phyloP scores from a whole-genome alignment of 2,888 invertebrate genomes.

The Drosophila melanosoma region DNA sequence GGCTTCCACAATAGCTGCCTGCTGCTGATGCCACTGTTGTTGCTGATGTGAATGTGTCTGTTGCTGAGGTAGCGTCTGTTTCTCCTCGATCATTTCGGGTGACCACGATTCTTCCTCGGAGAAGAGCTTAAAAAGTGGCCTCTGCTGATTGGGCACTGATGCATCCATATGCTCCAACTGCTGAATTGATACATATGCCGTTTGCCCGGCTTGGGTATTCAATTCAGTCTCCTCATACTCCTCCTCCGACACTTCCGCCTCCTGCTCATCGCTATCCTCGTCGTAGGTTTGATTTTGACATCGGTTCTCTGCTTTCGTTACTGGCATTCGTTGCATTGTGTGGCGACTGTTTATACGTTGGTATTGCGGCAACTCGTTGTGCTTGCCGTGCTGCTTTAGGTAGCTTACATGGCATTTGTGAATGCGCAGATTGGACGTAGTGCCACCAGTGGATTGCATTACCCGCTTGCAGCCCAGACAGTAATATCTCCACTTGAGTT shows the following conservation, averaged over 20 bases:
- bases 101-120: conserved; percentile 59
- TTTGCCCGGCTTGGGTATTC: not conserved
- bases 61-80: not conserved
- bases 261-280: conserved; percentile 38
- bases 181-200: not conserved
- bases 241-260: not conserved
- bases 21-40: not conserved
- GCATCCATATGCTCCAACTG: conserved; percentile 26
- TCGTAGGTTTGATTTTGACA: conserved; percentile 4
- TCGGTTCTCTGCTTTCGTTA: not conserved
- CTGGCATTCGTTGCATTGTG: not conserved
- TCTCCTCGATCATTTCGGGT: conserved; percentile 33
- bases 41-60: not conserved
- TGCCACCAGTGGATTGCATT: conserved; percentile 73
- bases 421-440: conserved; percentile 68
- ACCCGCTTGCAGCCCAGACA: conserved; percentile 65
- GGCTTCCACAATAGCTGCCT: conserved; percentile 41
- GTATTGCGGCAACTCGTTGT: not conserved
- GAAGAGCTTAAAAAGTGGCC: conserved; percentile 60
- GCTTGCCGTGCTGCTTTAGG: conserved; percentile 46
- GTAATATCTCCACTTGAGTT: conserved; percentile 51
- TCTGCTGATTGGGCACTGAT: conserved; percentile 14
- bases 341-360: not conserved
- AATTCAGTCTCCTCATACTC: conserved; percentile 40
- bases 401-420: conserved; percentile 70